phyloP scores from a whole-genome alignment of 2,888 invertebrate species.

The Ichneumoninae sp. region DNA sequence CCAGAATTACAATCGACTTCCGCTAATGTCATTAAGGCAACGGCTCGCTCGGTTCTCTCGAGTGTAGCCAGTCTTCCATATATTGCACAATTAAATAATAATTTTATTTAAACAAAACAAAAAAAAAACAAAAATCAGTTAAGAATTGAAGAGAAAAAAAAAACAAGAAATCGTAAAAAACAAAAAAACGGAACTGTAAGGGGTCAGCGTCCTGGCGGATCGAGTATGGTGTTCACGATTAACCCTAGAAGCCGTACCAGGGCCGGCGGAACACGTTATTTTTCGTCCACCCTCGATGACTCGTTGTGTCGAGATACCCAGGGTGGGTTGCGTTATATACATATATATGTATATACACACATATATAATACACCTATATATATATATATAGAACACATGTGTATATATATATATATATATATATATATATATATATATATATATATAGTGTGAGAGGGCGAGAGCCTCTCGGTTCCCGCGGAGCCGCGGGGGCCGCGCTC shows the following conservation, averaged over 20 bases:
- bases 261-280: constrained; percentile 59
- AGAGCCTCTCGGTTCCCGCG: too few relatives aligned
- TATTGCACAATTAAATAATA: constrained; percentile 22
- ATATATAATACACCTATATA: not conserved
- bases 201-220: constrained; percentile 68
- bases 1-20: constrained; percentile 38
- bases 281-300: constrained; percentile 66
- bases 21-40: constrained; percentile 55
- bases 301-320: constrained; percentile 35
- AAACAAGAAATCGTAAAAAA: constrained; percentile 23
- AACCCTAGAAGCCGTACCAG: constrained; percentile 68
- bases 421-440: constrained; percentile 8
- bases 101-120: not conserved
- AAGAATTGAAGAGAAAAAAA: constrained; percentile 10
- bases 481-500: too few relatives aligned
- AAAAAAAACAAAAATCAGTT: constrained; percentile 13
- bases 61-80: constrained; percentile 58
- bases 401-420: not conserved
- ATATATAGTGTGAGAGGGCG: constrained; percentile 24
- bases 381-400: not conserved
- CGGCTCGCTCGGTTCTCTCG: constrained; percentile 62
- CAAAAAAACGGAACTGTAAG: constrained; percentile 65
- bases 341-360: not conserved
- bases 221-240: constrained; percentile 62
- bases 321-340: not conserved